Evolutionary conservation across 2,113 vertebrate species (phyloP).

Genomic region (Clarias gariepinus): DNA sequence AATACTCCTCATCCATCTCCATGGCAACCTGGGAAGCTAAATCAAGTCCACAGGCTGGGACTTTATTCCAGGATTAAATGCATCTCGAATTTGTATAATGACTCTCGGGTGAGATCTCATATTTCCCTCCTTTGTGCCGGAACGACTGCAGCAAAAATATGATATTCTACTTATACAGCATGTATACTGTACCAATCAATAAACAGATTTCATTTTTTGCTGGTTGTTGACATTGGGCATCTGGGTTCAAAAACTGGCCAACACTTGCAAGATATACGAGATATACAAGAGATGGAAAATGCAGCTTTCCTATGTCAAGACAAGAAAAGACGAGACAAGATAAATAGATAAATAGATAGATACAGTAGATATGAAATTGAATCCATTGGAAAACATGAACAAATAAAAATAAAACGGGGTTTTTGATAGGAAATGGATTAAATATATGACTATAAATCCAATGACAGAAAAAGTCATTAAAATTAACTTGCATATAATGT

Average conservation of each 20-base stretch:
- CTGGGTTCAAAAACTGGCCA: background rate
- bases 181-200: background rate
- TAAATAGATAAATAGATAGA: too few species aligned
- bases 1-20: slow-evolving; percentile 4
- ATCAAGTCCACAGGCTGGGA: background rate
- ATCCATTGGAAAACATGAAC: background rate
- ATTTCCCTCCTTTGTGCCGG: background rate
- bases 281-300: too few species aligned
- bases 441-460: background rate
- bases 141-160: background rate
- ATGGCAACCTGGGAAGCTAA: slow-evolving; percentile 16
- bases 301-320: background rate
- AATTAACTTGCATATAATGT: background rate
- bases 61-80: background rate
- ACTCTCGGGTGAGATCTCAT: background rate
- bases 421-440: background rate
- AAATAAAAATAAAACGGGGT: background rate
- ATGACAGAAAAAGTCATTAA: background rate
- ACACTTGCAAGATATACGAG: background rate
- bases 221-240: too few species aligned
- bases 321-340: too few species aligned
- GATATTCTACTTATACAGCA: background rate
- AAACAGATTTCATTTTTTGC: background rate
- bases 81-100: slow-evolving; percentile 13
- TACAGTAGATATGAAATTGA: background rate